Evolutionary conservation across 1,140 invertebrate species (phyloP).

Genomic region (Drosophila rufa): DNA sequence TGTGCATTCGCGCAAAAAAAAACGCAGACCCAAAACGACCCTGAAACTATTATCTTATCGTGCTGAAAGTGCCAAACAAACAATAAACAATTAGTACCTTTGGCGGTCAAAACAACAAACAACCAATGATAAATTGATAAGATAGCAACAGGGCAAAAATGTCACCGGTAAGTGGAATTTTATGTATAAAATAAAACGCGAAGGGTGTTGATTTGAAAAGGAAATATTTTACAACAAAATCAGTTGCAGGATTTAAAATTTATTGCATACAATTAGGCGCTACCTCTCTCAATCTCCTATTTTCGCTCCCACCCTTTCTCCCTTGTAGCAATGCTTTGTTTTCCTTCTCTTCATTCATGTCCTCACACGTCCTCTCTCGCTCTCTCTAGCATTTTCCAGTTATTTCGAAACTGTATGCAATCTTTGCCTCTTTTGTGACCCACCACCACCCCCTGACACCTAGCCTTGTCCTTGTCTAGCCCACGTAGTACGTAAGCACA

Average conservation of each 20-base stretch:
- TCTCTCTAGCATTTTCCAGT: slow-evolving; percentile 31
- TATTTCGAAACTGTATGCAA: slow-evolving; percentile 58
- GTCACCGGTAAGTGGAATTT: slow-evolving; percentile 51
- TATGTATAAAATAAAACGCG: neutral
- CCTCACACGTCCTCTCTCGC: slow-evolving; percentile 10
- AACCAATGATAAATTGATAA: slow-evolving; percentile 38
- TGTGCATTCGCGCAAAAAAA: slow-evolving; percentile 8
- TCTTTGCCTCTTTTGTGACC: slow-evolving; percentile 2
- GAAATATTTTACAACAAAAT: neutral
- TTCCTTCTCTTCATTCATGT: slow-evolving; percentile 68
- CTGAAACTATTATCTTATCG: slow-evolving; percentile 31
- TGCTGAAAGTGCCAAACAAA: neutral
- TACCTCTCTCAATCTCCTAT: neutral
- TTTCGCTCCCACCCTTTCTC: neutral
- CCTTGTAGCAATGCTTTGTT: slow-evolving; percentile 9
- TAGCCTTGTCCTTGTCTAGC: slow-evolving; percentile 27
- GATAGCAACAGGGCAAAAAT: slow-evolving; percentile 38
- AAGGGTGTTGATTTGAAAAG: too few species aligned
- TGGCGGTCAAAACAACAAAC: neutral
- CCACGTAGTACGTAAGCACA: slow-evolving; percentile 5
- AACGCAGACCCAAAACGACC: neutral
- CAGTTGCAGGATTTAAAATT: neutral
- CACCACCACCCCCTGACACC: slow-evolving; percentile 6
- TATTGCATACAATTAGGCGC: slow-evolving; percentile 48
- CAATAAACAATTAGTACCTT: slow-evolving; percentile 10